Conservation (phyloP, 2,888 invertebrate species). For the Pseudolycoriella hygida region DNA sequence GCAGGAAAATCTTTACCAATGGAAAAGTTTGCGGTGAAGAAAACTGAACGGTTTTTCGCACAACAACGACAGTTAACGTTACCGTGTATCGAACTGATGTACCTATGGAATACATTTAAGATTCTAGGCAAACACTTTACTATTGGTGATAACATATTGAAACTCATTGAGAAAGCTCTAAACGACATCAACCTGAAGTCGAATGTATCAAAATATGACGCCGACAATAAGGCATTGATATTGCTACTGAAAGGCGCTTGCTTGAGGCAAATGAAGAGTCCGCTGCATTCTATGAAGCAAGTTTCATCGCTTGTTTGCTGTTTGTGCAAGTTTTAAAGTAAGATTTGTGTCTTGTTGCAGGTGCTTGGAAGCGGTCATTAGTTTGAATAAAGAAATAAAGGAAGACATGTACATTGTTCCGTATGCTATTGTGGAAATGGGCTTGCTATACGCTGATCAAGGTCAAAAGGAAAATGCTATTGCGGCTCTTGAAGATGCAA, state of each 20-base stretch:
- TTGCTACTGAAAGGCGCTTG: conserved; percentile 69
- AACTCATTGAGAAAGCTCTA: conserved; percentile 38
- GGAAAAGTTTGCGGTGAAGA: conserved; percentile 89
- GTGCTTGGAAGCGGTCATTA: conserved; percentile 20
- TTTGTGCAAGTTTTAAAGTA: background rate
- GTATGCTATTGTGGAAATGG: conserved; percentile 72
- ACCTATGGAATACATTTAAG: conserved; percentile 83
- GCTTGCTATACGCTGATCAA: conserved; percentile 54
- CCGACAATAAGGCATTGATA: conserved; percentile 58
- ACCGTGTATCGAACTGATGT: conserved; percentile 76
- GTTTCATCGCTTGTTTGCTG: conserved; percentile 16
- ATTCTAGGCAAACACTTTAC: conserved; percentile 54
- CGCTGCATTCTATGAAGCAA: conserved; percentile 59
- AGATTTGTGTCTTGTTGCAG: conserved; percentile 10
- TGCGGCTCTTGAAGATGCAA: conserved; percentile 60
- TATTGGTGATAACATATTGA: conserved; percentile 40
- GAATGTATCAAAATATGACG: conserved; percentile 28
- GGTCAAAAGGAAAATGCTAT: conserved; percentile 50
- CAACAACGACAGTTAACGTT: conserved; percentile 58
- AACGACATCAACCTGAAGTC: conserved; percentile 16
- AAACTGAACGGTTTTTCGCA: conserved; percentile 57
- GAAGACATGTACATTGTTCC: conserved; percentile 74
- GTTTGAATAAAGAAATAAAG: conserved; percentile 51
- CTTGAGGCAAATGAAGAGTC: conserved; percentile 58
- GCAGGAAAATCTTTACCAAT: conserved; percentile 94